Evolutionary conservation across 2,888 invertebrate species (phyloP).

Genomic region (Subacronicta megacephala): DNA sequence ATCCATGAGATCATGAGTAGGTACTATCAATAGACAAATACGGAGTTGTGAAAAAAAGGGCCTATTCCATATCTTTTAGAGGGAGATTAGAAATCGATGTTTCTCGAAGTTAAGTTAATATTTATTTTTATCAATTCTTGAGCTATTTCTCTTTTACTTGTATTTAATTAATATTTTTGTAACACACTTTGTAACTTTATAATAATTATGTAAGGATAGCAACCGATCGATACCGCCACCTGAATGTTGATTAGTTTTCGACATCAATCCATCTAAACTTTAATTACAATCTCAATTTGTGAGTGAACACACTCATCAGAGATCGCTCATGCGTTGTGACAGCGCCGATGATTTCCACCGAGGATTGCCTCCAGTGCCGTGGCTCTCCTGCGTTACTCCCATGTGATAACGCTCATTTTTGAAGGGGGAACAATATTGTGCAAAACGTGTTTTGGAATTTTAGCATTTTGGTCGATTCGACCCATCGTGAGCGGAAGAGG

Average conservation of each 20-base stretch:
- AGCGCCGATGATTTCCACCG: constrained; percentile 57
- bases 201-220: neutral
- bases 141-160: too few relatives aligned
- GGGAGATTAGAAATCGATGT: too few relatives aligned
- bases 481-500: constrained; percentile 16
- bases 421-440: constrained; percentile 45
- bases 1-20: too few relatives aligned
- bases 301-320: constrained; percentile 41
- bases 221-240: constrained; percentile 19
- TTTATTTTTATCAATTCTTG: too few relatives aligned
- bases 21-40: too few relatives aligned
- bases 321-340: constrained; percentile 57
- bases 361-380: constrained; percentile 49
- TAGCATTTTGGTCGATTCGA: constrained; percentile 23
- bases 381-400: constrained; percentile 40
- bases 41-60: too few relatives aligned
- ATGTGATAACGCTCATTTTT: constrained; percentile 20
- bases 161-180: too few relatives aligned
- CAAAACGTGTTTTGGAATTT: constrained; percentile 41
- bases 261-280: constrained; percentile 55
- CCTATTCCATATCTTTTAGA: too few relatives aligned
- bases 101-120: too few relatives aligned
- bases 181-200: too few relatives aligned
- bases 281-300: constrained; percentile 54
- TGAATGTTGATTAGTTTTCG: constrained; percentile 49